Evolutionary conservation across 1,140 invertebrate species (phyloP), one percentile per base, ranked within the genome.

Genomic region (Grapholita molesta): DNA sequence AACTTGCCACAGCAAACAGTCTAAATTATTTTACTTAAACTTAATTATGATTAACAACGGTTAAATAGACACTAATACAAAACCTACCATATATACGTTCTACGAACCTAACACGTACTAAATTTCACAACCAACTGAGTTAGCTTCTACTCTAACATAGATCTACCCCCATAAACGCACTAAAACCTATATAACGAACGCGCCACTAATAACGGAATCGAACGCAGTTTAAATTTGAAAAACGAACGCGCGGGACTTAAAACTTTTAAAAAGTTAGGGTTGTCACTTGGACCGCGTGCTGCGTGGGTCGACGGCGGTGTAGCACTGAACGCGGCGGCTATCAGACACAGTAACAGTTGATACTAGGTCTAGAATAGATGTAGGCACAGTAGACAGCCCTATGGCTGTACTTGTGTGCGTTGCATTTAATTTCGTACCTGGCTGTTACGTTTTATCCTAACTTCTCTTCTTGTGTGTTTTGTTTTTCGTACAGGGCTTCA

Each of bases 281-380:
- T 72, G 70, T 32, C 64, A 38, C 11, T 76, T 73, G 64, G 71
- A 69, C 70, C 83, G 78, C 86, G 88, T 90, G 86, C 81, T 80
- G 67, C 85, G 69, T 72, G 72, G 72, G 42, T 75, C 83, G 75
- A 70, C 76, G 80, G 74, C 80, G 78, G 79, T 82, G 38, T 82
- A 72, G 84, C 77, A 90, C 88, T 90, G 87, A 85, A 77, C 71
- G 64, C 71, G 73, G 64, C 67, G 74, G 68, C 78, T 88, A 87
- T 86, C 84, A 86, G 84, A 76, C 78, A 77, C 70, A 77, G 79
- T 82, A 80, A 77, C 77, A 75, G 76, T 77, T 85, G 83, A 83
- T 83, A 86, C 67, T 78, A 77, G 78, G 81, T 87, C 86, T 88
- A 86, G 84, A 70, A 81, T 83, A 82, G 78, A 73, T 84, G 74